Base-by-base conservation (phyloP, 2,888 invertebrate genomes). In the Colostygia pectinataria region DNA sequence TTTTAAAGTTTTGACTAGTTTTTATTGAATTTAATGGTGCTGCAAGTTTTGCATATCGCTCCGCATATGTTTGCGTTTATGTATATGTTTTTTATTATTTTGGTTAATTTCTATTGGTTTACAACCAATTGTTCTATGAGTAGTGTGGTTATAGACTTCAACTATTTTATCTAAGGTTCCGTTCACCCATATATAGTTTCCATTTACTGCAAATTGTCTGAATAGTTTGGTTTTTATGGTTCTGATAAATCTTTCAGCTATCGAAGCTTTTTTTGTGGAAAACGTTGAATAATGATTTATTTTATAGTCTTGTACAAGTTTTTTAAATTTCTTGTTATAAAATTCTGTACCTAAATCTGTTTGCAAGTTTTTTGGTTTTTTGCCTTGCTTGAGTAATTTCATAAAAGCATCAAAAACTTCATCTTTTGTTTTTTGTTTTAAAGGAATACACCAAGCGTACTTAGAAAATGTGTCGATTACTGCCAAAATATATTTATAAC, bases 381-480 rank as follows among this genome's bases (percentile, higher is more conserved):
- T 10, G 6, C 13, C 13, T 7, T 13, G 7, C 12, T 25, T 14
- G 2, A 37, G 15, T 9, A 37, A 13, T 6, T n/a, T 15, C 5
- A 12, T 2, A 24, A 36, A 36, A 9, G 38, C 38, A 12, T 3
- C 3, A 14, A 6, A 15, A 0, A 43, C 27, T 10, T 14, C 9
- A 20, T 33, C 27, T 39, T 43, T 38, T 5, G 32, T 39, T 34
- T 49, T 49, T 8, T 7, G 13, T 24, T 49, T 43, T 0, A 49
- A 7, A 0, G 49, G 33, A 10, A 6, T 7, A 10, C 14, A 2
- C 49, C 42, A 49, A 23, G 33, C 42, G 34, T 28, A 49, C 9
- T 49, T 49, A 2, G 49, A 49, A 43, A 49, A 49, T 14, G 37
- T 13, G 34, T 49, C 49, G 7, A 49, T 49, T 5, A 42, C 23